A percentile compares a stretch with the other conserved stretches of the same genome.
These are phyloP conservation scores for Tachyglossus aculeatus DNA, from an alignment of 2,797 vertebrate species.

Conservation along the genomic window DNA sequence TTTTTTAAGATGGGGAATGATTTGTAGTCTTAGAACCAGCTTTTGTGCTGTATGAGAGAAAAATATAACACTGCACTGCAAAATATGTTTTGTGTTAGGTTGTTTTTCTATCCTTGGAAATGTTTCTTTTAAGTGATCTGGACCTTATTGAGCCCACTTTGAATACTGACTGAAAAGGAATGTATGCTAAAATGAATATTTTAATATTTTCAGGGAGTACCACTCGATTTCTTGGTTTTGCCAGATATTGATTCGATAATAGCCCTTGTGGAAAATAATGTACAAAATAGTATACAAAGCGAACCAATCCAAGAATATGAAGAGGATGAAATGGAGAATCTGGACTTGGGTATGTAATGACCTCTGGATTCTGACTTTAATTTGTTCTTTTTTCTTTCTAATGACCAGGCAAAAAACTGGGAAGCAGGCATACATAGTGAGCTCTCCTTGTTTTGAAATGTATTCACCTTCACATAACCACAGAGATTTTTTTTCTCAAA, in stretches of 20 bases:
- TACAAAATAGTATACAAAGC: constrained; percentile 24
- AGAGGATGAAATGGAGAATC: constrained; percentile 51
- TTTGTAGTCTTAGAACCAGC: too few species aligned
- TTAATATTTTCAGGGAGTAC: constrained; percentile 67
- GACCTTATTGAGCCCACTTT: too few species aligned
- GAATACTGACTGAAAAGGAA: too few species aligned
- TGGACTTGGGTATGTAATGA: constrained; percentile 65
- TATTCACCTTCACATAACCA: neutral
- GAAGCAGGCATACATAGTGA: too few species aligned
- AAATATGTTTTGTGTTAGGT: too few species aligned
- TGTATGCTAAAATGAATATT: constrained; percentile 12
- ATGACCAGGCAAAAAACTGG: too few species aligned
- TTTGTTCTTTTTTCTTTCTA: neutral
- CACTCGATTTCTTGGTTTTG: constrained; percentile 83
- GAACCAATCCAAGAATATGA: constrained; percentile 55
- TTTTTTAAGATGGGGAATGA: too few species aligned
- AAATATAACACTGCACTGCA: too few species aligned
- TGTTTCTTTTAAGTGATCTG: too few species aligned
- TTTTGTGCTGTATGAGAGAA: too few species aligned
- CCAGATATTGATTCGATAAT: constrained; percentile 80
- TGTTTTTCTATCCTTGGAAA: too few species aligned
- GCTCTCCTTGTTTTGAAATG: neutral
- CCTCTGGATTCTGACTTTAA: neutral
- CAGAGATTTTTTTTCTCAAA: neutral
- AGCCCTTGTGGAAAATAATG: constrained; percentile 75